Evolutionary conservation across 2,113 vertebrate species (phyloP).

Genomic region (Nothoprocta pentlandii): DNA sequence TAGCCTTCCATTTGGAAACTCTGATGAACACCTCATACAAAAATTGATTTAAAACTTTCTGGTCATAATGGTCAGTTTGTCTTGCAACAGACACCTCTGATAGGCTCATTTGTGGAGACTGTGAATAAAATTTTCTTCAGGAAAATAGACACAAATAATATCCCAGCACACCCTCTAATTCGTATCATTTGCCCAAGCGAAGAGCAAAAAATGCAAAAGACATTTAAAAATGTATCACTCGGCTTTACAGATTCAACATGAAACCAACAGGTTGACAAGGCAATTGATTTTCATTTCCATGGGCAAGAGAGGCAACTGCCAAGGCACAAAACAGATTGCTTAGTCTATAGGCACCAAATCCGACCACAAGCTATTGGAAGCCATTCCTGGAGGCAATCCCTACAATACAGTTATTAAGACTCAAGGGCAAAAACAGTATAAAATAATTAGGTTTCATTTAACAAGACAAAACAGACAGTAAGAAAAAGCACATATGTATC

Average conservation of each 20-base stretch:
- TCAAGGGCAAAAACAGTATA: neutral
- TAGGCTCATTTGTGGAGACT: neutral
- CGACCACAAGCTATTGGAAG: neutral
- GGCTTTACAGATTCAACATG: neutral
- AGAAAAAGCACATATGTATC: neutral
- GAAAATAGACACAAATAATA: neutral
- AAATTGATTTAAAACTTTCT: neutral
- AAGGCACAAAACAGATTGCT: neutral
- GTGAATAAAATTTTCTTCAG: neutral
- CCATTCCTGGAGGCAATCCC: accelerated
- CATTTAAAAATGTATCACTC: neutral
- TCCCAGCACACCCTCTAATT: neutral
- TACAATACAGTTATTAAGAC: neutral
- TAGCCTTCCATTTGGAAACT: neutral
- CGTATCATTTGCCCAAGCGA: neutral
- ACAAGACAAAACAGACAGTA: neutral
- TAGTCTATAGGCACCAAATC: neutral
- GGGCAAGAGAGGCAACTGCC: neutral
- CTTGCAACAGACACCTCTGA: neutral
- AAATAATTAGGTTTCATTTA: neutral
- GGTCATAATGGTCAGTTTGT: neutral
- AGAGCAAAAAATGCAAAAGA: neutral
- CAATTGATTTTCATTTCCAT: neutral
- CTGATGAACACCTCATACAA: neutral
- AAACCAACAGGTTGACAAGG: neutral